Percentiles rank a stretch among this genome's conserved stretches.
Evolutionary conservation across 2,113 vertebrate species (phyloP).

Genomic region (Hippoglossus stenolepis): DNA sequence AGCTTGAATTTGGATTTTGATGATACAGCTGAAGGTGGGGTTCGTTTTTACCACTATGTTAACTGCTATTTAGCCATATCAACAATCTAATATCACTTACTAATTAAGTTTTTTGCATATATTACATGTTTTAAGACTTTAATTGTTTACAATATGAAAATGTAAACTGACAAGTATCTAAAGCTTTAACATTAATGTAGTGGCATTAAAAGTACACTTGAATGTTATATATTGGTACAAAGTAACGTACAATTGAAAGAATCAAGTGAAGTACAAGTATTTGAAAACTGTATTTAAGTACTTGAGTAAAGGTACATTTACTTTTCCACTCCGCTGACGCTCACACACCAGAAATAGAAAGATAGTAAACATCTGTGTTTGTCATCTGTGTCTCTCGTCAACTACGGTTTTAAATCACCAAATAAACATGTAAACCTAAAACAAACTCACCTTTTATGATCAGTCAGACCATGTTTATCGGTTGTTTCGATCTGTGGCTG

Average conservation of each 20-base stretch:
- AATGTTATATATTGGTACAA: neutral
- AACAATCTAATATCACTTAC: too few species aligned
- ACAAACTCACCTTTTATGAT: conserved; percentile 76
- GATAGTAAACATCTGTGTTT: neutral
- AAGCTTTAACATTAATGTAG: neutral
- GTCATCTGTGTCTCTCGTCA: neutral
- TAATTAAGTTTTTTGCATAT: neutral
- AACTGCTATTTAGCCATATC: too few species aligned
- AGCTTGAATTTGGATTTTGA: too few species aligned
- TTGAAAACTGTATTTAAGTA: neutral
- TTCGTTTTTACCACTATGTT: too few species aligned
- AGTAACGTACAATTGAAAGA: neutral
- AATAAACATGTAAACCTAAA: neutral
- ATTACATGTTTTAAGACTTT: too few species aligned
- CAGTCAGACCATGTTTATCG: conserved; percentile 79
- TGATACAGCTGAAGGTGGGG: too few species aligned
- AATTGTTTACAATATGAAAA: neutral
- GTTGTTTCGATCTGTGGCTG: accelerated
- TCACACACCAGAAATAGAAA: neutral
- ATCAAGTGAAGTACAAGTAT: neutral
- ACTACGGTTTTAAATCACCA: neutral
- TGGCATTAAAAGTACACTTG: neutral
- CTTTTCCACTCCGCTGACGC: too few species aligned
- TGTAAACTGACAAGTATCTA: too few species aligned
- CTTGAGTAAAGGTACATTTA: too few species aligned